Percentiles rank a stretch among this genome's conserved stretches.
Evolutionary conservation across 2,113 vertebrate genomes (phyloP).

Genomic region (Xiphorhynchus elegans): DNA sequence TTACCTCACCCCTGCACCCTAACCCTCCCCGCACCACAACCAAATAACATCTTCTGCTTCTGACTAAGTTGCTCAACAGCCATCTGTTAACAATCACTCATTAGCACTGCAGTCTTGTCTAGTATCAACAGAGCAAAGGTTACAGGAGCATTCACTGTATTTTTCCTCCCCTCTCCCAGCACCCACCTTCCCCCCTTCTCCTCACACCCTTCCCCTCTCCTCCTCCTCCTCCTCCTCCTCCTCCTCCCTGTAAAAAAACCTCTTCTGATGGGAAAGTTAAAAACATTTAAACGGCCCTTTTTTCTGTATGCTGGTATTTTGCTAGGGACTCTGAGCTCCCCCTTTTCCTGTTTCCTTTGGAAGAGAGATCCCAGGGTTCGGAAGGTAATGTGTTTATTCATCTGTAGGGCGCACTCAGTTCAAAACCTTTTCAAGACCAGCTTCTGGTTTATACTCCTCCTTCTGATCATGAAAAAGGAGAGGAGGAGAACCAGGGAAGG

Average conservation of each 20-base stretch:
- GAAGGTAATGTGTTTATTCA: constrained; percentile 92
- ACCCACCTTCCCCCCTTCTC: constrained; percentile 29
- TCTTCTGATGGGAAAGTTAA: constrained; percentile 77
- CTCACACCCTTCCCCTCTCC: constrained; percentile 28
- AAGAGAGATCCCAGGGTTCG: constrained; percentile 79
- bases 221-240: not conserved
- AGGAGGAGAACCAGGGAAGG: constrained; percentile 12
- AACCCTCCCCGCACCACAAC: constrained; percentile 31
- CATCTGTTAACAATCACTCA: constrained; percentile 75
- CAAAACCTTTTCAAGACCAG: constrained; percentile 56
- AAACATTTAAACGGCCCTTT: constrained; percentile 77
- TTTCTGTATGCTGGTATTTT: constrained; percentile 86
- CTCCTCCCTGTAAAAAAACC: constrained; percentile 44
- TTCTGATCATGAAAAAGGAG: constrained; percentile 35
- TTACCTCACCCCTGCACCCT: constrained; percentile 59
- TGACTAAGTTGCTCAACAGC: constrained; percentile 41
- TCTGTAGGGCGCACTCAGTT: constrained; percentile 82
- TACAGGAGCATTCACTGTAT: constrained; percentile 76
- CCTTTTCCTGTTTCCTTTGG: constrained; percentile 94
- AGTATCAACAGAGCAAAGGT: constrained; percentile 74
- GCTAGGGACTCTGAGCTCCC: constrained; percentile 84
- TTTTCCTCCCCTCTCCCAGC: constrained; percentile 58
- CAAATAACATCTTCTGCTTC: constrained; percentile 51
- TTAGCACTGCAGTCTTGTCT: constrained; percentile 77
- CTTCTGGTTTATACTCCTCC: constrained; percentile 12